Evolutionary conservation across 2,113 vertebrate species (phyloP), one percentile per base, ranked within the genome.

Genomic region (Odontophorus gujanensis): DNA sequence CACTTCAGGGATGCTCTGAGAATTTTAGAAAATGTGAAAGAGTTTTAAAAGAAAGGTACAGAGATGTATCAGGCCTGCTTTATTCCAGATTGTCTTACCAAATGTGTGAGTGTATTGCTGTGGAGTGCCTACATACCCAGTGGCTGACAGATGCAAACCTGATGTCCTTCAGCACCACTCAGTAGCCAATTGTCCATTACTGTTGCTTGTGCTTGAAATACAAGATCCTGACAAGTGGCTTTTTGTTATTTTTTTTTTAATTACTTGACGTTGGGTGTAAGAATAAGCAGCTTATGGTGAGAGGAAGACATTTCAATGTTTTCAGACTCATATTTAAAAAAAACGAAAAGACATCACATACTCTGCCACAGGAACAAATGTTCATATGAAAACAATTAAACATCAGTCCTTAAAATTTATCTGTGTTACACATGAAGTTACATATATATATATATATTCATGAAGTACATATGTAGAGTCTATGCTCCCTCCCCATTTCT

Each of bases 81-180:
- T 85, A 21, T 24, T 28, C 18, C 14, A n/a, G 40, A 48, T 2
- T 14, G 9, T 26, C 22, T 50, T 22, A 36, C 16, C 42, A 59
- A 43, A 45, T 12, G 22, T 13, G 7, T 13, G 13, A 36, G 38
- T 66, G 36, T 59, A 24, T 75, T 38, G 7, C 26, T 61, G 12
- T 13, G 38, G 45, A 51, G 72, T 30, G 17, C 11, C 40, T 25
- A 0, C 0, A 1, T 36, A 59, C 17, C 40, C 16, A 20, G 20
- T 25, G 30, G 30, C 20, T 58, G 42, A 74, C 5, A 72, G 18
- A 71, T 81, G 15, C 6, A 65, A 12, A 11, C 11, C 24, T 25
- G 20, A 14, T 43, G 17, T 40, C 68, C 47, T 76, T 34, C 15
- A 43, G n/a, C 53, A 81, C 36, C 71, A 65, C 17, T 15, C 62